Percentiles rank a stretch among this genome's conserved stretches.
phyloP scores from a whole-genome alignment of 2,113 vertebrate genomes.

The Nothocercus julius region DNA sequence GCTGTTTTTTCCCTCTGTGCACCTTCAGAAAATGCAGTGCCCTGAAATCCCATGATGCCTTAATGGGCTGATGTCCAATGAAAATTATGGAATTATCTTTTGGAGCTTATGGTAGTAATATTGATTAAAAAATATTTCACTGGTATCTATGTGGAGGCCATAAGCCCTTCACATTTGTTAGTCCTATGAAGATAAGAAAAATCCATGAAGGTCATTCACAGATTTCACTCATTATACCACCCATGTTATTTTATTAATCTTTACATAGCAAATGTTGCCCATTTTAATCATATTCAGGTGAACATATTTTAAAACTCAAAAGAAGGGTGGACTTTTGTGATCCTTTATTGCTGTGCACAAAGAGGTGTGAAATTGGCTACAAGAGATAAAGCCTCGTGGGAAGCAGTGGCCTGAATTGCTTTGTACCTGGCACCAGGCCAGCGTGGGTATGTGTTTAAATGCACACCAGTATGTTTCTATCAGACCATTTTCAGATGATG shows the following conservation, averaged over 20 bases:
- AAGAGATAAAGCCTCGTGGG: background rate
- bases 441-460: background rate
- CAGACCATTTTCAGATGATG: background rate
- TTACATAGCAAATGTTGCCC: background rate
- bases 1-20: accelerated
- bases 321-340: background rate
- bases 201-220: background rate
- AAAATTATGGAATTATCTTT: background rate
- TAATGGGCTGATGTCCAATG: background rate
- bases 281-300: background rate
- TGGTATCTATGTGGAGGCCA: background rate
- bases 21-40: background rate
- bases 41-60: background rate
- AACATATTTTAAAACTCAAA: background rate
- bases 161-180: background rate
- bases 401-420: background rate
- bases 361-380: slow-evolving; percentile 21
- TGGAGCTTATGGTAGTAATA: background rate
- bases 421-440: background rate
- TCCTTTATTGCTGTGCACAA: background rate
- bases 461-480: background rate
- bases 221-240: background rate
- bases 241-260: background rate
- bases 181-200: background rate
- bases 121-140: background rate